Percentiles rank a stretch among this genome's conserved stretches.
phyloP scores from a whole-genome alignment of 2,888 invertebrate genomes.

The Hypsopygia costalis region DNA sequence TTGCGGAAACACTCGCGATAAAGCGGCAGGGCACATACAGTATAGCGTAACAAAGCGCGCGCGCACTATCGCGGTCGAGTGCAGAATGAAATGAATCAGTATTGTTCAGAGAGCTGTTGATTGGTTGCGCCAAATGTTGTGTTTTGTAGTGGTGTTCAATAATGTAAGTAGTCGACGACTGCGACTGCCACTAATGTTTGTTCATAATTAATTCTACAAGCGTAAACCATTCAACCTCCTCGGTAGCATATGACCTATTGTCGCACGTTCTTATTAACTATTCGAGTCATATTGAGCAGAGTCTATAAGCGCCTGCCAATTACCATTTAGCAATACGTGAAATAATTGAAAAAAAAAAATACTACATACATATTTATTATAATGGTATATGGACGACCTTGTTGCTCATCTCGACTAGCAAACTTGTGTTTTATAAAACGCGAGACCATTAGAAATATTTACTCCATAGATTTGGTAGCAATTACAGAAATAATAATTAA shows the following conservation, averaged over 20 bases:
- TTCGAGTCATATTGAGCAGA: conserved; percentile 7
- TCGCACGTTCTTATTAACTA: conserved; percentile 30
- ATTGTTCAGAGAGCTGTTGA: conserved; percentile 29
- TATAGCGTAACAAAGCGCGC: conserved; percentile 51
- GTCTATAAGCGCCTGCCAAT: not conserved
- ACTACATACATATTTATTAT: too few relatives aligned
- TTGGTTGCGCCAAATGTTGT: conserved; percentile 24
- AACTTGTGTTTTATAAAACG: too few relatives aligned
- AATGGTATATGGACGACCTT: too few relatives aligned
- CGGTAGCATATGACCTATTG: conserved; percentile 43
- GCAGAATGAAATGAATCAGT: conserved; percentile 59
- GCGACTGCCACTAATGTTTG: conserved; percentile 17
- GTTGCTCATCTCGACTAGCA: too few relatives aligned
- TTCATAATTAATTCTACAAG: conserved; percentile 58
- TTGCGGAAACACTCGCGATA: conserved; percentile 62
- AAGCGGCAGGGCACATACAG: conserved; percentile 37
- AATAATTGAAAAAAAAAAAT: not conserved
- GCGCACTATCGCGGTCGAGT: conserved; percentile 56
- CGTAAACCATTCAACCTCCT: conserved; percentile 51
- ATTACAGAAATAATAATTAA: too few relatives aligned
- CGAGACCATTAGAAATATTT: too few relatives aligned
- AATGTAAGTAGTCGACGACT: conserved; percentile 5
- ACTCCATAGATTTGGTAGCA: too few relatives aligned
- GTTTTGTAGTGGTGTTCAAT: conserved; percentile 19
- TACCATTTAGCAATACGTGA: not conserved